These are phyloP conservation scores for Charaxes varanes DNA, from an alignment of 1,140 invertebrate genomes.

Conservation along the genomic window DNA sequence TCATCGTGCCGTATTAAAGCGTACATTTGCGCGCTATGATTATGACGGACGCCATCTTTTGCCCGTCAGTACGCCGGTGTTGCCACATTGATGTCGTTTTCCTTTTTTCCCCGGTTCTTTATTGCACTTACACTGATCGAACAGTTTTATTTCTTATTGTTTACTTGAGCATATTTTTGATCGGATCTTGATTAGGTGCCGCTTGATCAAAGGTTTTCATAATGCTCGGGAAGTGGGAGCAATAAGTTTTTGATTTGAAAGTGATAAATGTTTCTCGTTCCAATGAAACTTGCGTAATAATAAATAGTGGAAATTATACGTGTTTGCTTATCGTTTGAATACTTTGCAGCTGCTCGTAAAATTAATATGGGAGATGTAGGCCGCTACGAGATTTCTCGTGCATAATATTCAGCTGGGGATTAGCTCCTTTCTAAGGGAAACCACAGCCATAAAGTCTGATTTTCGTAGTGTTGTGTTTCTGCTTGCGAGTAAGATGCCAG, in stretches of 20 bases:
- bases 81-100: conserved; percentile 7
- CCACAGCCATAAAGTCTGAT: too few species aligned
- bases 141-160: conserved; percentile 6
- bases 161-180: conserved; percentile 5
- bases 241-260: conserved; percentile 2
- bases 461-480: too few species aligned
- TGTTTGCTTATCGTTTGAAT: not conserved
- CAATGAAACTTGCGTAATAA: conserved; percentile 1
- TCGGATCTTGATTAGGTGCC: conserved; percentile 6
- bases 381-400: too few species aligned
- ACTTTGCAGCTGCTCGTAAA: not conserved
- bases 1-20: conserved; percentile 8
- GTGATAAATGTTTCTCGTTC: conserved; percentile 9
- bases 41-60: conserved; percentile 12
- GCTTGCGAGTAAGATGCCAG: too few species aligned
- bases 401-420: too few species aligned
- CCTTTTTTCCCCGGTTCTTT: conserved; percentile 5
- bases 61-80: conserved; percentile 2
- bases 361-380: too few species aligned
- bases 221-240: not conserved
- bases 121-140: conserved; percentile 10
- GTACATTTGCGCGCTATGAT: conserved; percentile 9
- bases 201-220: conserved; percentile 11
- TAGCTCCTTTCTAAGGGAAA: too few species aligned
- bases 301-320: conserved; percentile 7